Evolutionary conservation across 2,113 vertebrate species (phyloP).

Genomic region (Calonectris borealis): DNA sequence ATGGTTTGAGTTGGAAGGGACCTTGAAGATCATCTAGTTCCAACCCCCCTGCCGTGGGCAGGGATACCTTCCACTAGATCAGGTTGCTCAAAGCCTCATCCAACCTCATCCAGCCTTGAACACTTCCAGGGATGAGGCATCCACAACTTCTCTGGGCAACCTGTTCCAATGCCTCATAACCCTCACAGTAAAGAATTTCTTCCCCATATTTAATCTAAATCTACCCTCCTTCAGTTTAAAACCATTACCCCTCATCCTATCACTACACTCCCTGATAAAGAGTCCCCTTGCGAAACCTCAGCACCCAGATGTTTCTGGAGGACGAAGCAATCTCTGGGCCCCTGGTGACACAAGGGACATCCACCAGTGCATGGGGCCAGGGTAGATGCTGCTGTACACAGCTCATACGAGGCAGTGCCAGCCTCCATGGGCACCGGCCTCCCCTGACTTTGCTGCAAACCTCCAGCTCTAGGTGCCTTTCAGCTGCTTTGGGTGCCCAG

Average conservation of each 20-base stretch:
- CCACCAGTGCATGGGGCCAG: accelerated
- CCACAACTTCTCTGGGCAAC: too few species aligned
- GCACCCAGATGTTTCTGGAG: neutral
- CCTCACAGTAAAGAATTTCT: neutral
- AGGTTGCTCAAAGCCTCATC: too few species aligned
- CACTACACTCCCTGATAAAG: neutral
- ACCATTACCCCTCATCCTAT: neutral
- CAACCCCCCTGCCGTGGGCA: too few species aligned
- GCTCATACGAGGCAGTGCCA: neutral
- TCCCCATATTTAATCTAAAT: neutral
- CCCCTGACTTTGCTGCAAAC: neutral
- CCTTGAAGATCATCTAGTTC: too few species aligned
- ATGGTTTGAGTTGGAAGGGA: too few species aligned
- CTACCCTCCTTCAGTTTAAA: neutral
- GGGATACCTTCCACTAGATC: too few species aligned
- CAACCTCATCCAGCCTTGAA: too few species aligned
- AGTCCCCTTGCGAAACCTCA: neutral
- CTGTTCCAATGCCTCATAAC: neutral
- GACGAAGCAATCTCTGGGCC: neutral
- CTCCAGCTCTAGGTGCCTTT: neutral
- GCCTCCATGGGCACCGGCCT: neutral
- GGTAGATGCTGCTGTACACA: neutral
- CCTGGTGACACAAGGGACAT: neutral
- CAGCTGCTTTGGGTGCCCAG: neutral
- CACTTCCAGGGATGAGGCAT: too few species aligned